Evolutionary conservation across 1,140 invertebrate genomes (phyloP), one percentile per base, ranked within the genome.

Genomic region (Thalassaphorura encarpata): DNA sequence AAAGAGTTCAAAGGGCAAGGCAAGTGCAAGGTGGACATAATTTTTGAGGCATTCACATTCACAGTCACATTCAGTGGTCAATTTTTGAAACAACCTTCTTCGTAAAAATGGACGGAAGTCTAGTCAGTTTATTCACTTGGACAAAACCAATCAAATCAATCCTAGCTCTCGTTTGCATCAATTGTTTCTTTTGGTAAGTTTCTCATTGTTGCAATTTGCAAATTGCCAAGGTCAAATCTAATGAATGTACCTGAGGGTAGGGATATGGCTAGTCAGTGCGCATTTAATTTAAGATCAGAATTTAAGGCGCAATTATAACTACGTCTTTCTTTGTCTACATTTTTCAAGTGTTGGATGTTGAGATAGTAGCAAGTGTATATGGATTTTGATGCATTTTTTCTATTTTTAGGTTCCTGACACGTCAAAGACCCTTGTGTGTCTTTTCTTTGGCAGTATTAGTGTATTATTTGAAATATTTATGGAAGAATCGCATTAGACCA

Each of bases 91-190:
- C n/a, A n/a, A n/a, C n/a, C n/a, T n/a, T n/a, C n/a, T 27, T 48
- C 46, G 11, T 23, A 16, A 50, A 18, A 42, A 61, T 62, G 62
- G 52, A 61, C 28, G 61, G 54, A n/a, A 61, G 58, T 56, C 58
- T 63, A 55, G 56, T 61, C 54, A 66, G 56, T 41, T 24, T 63
- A 26, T 42, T 66, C 19, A 31, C 36, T 19, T 66, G 61, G 64
- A 52, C 41, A 31, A 57, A 57, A 42, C 64, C 61, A 21, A n/a
- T 27, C 24, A 63, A 61, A 40, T 55, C 58, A 18, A 49, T 52
- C 27, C 36, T 41, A 36, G 52, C 45, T 36, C 29, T 66, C 5
- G 19, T 61, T 36, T 46, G 45, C 23, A 24, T 61, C 24, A 63
- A 63, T 43, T 15, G 59, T 33, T 21, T 40, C 23, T 57, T 62